A percentile compares a stretch with the other conserved stretches of the same genome.
phyloP scores from a whole-genome alignment of 2,888 invertebrate species.

The Taphrorychus bicolor region DNA sequence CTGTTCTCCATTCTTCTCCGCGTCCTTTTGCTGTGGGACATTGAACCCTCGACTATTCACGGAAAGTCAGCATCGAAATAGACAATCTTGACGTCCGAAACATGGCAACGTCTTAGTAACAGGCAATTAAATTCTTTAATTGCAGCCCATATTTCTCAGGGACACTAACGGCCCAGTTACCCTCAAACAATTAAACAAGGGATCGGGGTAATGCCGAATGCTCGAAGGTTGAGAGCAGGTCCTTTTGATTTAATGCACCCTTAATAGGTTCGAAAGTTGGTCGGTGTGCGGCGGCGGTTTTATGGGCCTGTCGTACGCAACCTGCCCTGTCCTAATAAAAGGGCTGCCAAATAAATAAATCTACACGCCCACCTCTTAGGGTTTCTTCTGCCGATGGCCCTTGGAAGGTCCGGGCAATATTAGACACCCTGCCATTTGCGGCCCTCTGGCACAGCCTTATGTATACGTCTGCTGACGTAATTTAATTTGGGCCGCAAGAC shows the following conservation, averaged over 20 bases:
- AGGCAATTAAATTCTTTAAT: slow-evolving; percentile 27
- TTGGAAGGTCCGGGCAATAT: background rate
- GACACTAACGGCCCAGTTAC: slow-evolving; percentile 31
- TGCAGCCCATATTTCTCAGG: slow-evolving; percentile 28
- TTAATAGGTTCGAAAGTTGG: slow-evolving; percentile 44
- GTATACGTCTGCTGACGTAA: background rate
- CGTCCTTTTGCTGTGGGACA: background rate
- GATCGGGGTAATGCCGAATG: slow-evolving; percentile 34
- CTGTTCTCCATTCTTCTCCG: background rate
- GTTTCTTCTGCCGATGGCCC: background rate
- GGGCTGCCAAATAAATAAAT: slow-evolving; percentile 13
- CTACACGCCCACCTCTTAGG: slow-evolving; percentile 13
- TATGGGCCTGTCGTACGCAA: slow-evolving; percentile 30
- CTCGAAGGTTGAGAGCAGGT: slow-evolving; percentile 33
- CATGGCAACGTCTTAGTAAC: background rate
- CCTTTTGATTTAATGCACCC: slow-evolving; percentile 42
- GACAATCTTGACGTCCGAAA: background rate
- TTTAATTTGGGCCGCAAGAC: background rate
- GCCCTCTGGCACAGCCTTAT: background rate
- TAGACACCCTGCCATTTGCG: background rate
- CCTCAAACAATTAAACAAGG: slow-evolving; percentile 40
- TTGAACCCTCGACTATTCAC: background rate
- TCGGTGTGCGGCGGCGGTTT: slow-evolving; percentile 35
- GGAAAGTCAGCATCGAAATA: background rate
- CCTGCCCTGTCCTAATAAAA: slow-evolving; percentile 35